These are phyloP conservation scores for Rhineura floridana DNA, from an alignment of 2,113 vertebrate genomes.

Conservation along the genomic window DNA sequence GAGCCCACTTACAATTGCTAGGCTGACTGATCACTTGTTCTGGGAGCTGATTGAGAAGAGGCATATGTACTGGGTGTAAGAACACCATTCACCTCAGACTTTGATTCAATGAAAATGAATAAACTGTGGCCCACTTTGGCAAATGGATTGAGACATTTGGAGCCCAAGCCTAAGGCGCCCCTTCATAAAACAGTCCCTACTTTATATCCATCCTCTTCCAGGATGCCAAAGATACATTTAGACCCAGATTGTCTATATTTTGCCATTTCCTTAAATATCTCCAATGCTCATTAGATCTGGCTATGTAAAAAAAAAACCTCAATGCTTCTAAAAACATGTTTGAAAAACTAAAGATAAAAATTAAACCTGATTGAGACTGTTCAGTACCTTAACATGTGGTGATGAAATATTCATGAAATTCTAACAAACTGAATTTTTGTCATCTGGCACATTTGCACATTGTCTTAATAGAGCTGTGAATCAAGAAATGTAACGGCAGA, in stretches of 20 bases:
- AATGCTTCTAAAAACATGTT: neutral
- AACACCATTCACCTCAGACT: neutral
- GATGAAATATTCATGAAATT: conserved; percentile 10
- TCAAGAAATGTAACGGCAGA: conserved; percentile 10
- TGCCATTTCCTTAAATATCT: neutral
- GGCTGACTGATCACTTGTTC: too few species aligned
- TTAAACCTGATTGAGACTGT: neutral
- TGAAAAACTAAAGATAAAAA: neutral
- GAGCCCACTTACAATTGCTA: too few species aligned
- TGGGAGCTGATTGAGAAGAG: too few species aligned
- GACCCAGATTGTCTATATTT: neutral
- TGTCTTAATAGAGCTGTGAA: conserved; percentile 1
- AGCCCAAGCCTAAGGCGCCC: neutral
- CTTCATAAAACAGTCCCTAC: neutral
- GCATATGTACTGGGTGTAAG: neutral
- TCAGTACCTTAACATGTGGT: neutral
- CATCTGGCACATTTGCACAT: neutral
- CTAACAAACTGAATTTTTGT: conserved; percentile 7
- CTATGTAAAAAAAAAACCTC: neutral
- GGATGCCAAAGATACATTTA: neutral
- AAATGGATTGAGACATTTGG: neutral
- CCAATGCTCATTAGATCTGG: neutral
- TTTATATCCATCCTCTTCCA: neutral
- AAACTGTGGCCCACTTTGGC: neutral
- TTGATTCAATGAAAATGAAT: neutral